Conservation (phyloP, 2,888 invertebrate genomes). For the Nycteola revayana region DNA sequence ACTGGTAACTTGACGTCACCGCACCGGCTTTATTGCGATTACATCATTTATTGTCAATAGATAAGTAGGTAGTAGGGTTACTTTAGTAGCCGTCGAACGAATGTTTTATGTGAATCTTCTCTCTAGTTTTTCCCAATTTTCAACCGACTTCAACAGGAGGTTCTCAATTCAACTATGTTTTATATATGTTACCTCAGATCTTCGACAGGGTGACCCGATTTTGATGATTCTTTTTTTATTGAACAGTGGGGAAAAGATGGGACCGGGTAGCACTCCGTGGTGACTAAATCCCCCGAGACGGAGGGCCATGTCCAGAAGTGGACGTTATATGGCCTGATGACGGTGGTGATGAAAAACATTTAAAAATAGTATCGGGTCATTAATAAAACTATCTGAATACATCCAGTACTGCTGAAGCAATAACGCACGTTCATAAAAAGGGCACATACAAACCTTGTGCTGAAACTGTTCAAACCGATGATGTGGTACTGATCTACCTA, state of each 20-base stretch:
- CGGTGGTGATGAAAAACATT: no score
- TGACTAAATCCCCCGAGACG: no score
- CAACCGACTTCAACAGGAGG: no score
- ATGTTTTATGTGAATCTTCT: background rate
- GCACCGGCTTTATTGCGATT: conserved; percentile 21
- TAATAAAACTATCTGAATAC: no score
- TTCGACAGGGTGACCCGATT: background rate
- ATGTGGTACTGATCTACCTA: conserved; percentile 28
- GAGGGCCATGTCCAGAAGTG: no score
- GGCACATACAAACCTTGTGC: conserved; percentile 27
- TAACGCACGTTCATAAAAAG: conserved; percentile 9
- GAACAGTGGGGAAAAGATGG: no score
- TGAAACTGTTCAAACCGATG: conserved; percentile 19
- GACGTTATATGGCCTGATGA: no score
- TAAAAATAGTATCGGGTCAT: no score
- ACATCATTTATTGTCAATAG: conserved; percentile 32
- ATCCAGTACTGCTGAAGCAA: no score
- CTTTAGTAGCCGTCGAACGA: background rate
- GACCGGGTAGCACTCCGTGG: no score
- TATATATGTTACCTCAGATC: background rate
- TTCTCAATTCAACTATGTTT: background rate
- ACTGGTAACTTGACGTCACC: conserved; percentile 27
- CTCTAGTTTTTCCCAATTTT: background rate
- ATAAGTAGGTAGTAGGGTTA: no score
- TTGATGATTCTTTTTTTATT: no score